Percentiles rank a stretch among this genome's conserved stretches.
These are phyloP conservation scores for Hypothenemus hampei DNA, from an alignment of 1,140 invertebrate genomes.

Conservation along the genomic window DNA sequence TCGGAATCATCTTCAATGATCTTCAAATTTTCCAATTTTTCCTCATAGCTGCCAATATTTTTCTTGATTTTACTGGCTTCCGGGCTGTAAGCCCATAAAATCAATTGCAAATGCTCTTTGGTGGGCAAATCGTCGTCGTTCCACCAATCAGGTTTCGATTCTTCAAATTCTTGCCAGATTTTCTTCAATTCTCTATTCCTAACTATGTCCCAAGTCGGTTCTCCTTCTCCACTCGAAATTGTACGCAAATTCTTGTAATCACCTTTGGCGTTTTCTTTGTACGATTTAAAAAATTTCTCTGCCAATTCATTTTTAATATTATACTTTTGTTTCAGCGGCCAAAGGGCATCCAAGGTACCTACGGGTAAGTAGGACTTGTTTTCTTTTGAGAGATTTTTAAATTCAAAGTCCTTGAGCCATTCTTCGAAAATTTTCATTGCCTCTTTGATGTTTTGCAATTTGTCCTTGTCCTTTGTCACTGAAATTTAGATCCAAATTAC, in stretches of 20 bases:
- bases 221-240: slow-evolving; percentile 49
- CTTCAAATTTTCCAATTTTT: slow-evolving; percentile 35
- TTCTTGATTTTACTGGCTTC: slow-evolving; percentile 51
- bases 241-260: slow-evolving; percentile 62
- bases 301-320: slow-evolving; percentile 40
- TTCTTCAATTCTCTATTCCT: slow-evolving; percentile 54
- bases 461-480: slow-evolving; percentile 61
- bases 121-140: slow-evolving; percentile 54
- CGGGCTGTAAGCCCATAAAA: slow-evolving; percentile 63
- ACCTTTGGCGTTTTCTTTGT: slow-evolving; percentile 51
- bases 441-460: slow-evolving; percentile 61
- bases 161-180: slow-evolving; percentile 52
- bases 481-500: too few species aligned
- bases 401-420: slow-evolving; percentile 60
- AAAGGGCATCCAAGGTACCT: slow-evolving; percentile 39
- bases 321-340: slow-evolving; percentile 41
- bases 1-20: slow-evolving; percentile 21
- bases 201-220: slow-evolving; percentile 60
- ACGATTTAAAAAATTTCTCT: slow-evolving; percentile 50
- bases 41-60: slow-evolving; percentile 37
- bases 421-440: slow-evolving; percentile 58
- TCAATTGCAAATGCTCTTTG: slow-evolving; percentile 54
- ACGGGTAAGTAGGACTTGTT: slow-evolving; percentile 57
- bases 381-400: slow-evolving; percentile 53
- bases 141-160: slow-evolving; percentile 51